Base-by-base conservation (phyloP, 2,113 vertebrate genomes). In the Zapornia atra region DNA sequence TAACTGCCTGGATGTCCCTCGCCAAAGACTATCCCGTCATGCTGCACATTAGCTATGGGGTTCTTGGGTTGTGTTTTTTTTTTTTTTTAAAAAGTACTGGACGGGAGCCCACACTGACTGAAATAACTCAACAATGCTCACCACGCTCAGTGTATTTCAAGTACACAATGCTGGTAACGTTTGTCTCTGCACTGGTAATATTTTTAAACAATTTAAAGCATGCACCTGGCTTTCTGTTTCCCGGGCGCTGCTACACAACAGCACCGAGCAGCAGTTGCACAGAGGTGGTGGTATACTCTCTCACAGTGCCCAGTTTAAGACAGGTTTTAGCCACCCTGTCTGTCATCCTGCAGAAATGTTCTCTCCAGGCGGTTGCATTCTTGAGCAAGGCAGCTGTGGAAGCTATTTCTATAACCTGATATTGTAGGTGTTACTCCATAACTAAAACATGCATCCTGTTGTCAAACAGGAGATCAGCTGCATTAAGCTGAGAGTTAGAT, bases 121-220 rank as follows among this genome's bases (percentile, higher is more conserved):
- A 91, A 97, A 92, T 94, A 90, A 63, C 48, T 94, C 81, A 68
- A 75, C 38, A 84, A 57, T 54, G 64, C 38, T 76, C 42, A 56
- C 60, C 56, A 54, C 3, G 15, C 38, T 91, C n/a, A 31, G 26
- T 50, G 42, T 44, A 53, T 78, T 70, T 86, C 66, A 82, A 80
- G 26, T 92, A 34, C 63, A 88, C 79, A 92, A 83, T 44, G 29
- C 26, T 65, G 22, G 66, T 44, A 70, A 86, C 36, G 6, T 26
- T 75, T 88, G 36, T 66, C 33, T 42, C 26, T 2, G 2, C n/a
- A 57, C 66, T 77, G 8, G 9, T 86, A 21, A 40, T 48, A 7
- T 77, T 75, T 68, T 68, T 38, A 4, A 64, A 79, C 9, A 51
- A 36, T 57, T 86, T 83, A 54, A 88, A 87, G 65, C 6, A 13